Evolutionary conservation across 2,888 invertebrate genomes (phyloP), one percentile per base, ranked within the genome.

Genomic region (Frankliniella fusca): DNA sequence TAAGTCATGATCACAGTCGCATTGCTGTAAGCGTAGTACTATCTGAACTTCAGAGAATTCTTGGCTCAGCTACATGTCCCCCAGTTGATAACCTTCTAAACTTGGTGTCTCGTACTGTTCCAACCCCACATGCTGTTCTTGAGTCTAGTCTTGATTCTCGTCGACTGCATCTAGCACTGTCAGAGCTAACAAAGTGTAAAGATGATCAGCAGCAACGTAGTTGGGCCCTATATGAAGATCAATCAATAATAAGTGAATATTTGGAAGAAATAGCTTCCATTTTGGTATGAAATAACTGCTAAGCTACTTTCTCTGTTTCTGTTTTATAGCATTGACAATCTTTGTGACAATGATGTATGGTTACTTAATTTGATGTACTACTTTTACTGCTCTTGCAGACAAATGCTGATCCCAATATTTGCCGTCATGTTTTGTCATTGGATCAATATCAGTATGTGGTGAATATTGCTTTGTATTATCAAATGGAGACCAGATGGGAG

Each of bases 221-320:
- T 85, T 98, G 98, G 98, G 95, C 96, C 88, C 89, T 98, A 50
- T 95, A 97, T 87, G 97, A 98, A 87, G 98, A 98, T 87, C 97
- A 97, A 85, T 92, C 92, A 83, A 94, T 95, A 85, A 97, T 98
- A 86, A 93, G 93, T 83, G 94, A 95, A 83, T 95, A 96, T 87
- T 90, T 98, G 83, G 91, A 93, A 82, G 95, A 95, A 87, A 90
- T 95, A 48, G 94, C 94, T 81, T 94, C 94, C 84, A 95, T 96
- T 86, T 90, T 96, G 91, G 95, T 95, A 89, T 87, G 15, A 15
- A 54, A 80, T 23, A 48, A 80, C 0, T 48, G 10, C 38, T 54
- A 23, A 18, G 79, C 23, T n/a, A 18, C 15, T 81, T 38, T 5
- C 38, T 38, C 38, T 38, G 38, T 12, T 54, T 11, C 48, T 50